These are phyloP conservation scores for Caenorhabditis imperialis DNA, from an alignment of 2,888 invertebrate genomes.

Conservation along the genomic window DNA sequence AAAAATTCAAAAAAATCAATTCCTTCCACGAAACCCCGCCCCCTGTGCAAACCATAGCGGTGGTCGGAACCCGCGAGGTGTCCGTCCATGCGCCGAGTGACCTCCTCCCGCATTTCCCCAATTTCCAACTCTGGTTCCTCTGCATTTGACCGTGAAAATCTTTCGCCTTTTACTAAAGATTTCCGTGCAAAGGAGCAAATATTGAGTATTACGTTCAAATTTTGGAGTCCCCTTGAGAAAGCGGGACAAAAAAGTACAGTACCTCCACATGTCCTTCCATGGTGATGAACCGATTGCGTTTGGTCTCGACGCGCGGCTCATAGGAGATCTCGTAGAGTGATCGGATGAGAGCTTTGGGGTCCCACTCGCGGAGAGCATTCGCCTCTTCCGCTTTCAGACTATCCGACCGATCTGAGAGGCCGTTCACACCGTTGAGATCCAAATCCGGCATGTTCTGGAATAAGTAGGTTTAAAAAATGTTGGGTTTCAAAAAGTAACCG, in stretches of 20 bases:
- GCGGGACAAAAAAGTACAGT: slow-evolving; percentile 17
- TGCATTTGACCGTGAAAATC: slow-evolving; percentile 73
- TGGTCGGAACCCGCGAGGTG: slow-evolving; percentile 25
- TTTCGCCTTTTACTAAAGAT: slow-evolving; percentile 77
- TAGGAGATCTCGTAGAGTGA: slow-evolving; percentile 74
- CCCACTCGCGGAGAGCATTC: slow-evolving; percentile 62
- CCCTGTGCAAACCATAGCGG: slow-evolving; percentile 3
- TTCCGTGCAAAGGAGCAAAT: slow-evolving; percentile 71
- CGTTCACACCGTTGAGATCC: slow-evolving; percentile 43
- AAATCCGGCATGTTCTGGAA: slow-evolving; percentile 47
- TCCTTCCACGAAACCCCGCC: too few species aligned
- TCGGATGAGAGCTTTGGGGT: slow-evolving; percentile 60
- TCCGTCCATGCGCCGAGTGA: slow-evolving; percentile 6
- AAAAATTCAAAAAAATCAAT: too few species aligned
- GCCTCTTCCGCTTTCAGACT: slow-evolving; percentile 62
- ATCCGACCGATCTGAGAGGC: slow-evolving; percentile 46
- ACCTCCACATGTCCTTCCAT: slow-evolving; percentile 82
- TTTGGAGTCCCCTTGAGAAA: slow-evolving; percentile 61
- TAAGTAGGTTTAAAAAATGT: neutral
- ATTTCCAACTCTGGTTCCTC: slow-evolving; percentile 9
- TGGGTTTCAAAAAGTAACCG: neutral
- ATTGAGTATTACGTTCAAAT: slow-evolving; percentile 54
- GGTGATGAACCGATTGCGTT: slow-evolving; percentile 78
- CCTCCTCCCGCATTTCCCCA: neutral
- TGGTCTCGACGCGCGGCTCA: slow-evolving; percentile 72